Conservation (phyloP, 2,888 invertebrate species). For the Caenorhabditis imperialis region DNA sequence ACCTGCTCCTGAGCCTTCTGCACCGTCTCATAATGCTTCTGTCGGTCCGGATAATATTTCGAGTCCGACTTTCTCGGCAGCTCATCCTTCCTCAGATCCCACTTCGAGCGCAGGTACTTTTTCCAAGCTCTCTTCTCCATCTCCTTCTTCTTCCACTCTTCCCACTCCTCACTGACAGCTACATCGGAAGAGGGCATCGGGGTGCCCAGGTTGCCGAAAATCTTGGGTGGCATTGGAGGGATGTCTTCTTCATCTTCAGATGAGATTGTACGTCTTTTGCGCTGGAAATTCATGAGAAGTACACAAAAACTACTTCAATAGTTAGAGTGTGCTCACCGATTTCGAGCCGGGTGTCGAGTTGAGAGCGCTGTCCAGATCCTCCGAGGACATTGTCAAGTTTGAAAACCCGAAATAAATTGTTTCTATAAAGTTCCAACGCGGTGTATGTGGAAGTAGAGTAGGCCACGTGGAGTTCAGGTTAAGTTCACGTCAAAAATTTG, state of each 20-base stretch:
- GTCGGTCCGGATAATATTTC: constrained; percentile 8
- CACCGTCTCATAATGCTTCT: constrained; percentile 13
- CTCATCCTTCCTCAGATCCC: constrained; percentile 18
- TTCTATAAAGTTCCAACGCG: too few relatives aligned
- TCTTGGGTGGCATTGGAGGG: constrained; percentile 7
- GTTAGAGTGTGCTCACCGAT: background rate
- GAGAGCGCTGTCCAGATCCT: constrained; percentile 5
- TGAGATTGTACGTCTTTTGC: too few relatives aligned
- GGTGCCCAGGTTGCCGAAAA: constrained; percentile 27
- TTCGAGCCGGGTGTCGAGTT: background rate
- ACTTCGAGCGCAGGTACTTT: constrained; percentile 25
- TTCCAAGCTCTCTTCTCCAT: constrained; percentile 24
- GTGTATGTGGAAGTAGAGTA: too few relatives aligned
- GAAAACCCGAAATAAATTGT: too few relatives aligned
- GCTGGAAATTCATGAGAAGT: too few relatives aligned
- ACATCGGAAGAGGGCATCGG: constrained; percentile 17
- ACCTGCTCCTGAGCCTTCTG: constrained; percentile 19
- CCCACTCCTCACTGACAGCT: constrained; percentile 23
- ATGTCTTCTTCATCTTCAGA: constrained; percentile 6
- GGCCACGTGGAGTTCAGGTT: too few relatives aligned
- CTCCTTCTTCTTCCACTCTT: constrained; percentile 31
- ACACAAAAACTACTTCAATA: too few relatives aligned
- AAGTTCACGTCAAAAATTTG: too few relatives aligned
- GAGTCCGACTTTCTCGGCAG: constrained; percentile 26
- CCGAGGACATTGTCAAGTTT: constrained; percentile 1